Base-by-base conservation (phyloP, 2,888 invertebrate species). In the Chloroclystis v-ata region DNA sequence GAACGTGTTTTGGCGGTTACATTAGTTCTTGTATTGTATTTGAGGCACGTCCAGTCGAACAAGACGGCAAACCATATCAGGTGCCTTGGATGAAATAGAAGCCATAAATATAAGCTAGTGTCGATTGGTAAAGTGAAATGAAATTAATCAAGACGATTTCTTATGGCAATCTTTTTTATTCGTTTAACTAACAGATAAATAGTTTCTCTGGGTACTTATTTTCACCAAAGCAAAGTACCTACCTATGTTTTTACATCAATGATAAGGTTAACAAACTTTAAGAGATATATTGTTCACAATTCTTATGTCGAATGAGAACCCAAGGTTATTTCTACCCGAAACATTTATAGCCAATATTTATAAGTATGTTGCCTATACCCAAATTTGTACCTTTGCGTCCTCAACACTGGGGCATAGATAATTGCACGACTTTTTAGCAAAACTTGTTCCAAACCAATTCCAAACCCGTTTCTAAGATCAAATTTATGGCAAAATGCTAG, bases 1-100 rank as follows among this genome's bases (percentile, higher is more conserved):
- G 62, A 45, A 75, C 82, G 82, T 79, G 82, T 75, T 67, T 63
- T 67, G 59, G 64, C 64, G 59, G 58, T 56, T 43, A 24, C 47
- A 53, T 56, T 65, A 59, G 56, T 49, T 20, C 47, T 33, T 33
- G 16, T 16, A 49, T n/a, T 49, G 28, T 47, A 81, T 75, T 75
- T 79, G 41, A 35, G 53, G 58, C 81, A 82, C 82, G 82, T 77
- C 65, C 57, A 60, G 65, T 62, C 60, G 52, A 65, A 76, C 75
- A 76, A 68, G 67, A 53, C 57, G 59, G 74, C 74, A 71, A 73
- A 67, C 72, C 69, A 59, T 71, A 68, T 63, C 54, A 46, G 61
- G 57, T 57, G 56, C 47, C 63, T 50, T 9, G 43, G 38, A 44
- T 54, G 41, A 43, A 52, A 56, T 57, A 43, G 44, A 10, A 28